Evolutionary conservation across 2,113 vertebrate genomes (phyloP).

Genomic region (Loxodonta africana): DNA sequence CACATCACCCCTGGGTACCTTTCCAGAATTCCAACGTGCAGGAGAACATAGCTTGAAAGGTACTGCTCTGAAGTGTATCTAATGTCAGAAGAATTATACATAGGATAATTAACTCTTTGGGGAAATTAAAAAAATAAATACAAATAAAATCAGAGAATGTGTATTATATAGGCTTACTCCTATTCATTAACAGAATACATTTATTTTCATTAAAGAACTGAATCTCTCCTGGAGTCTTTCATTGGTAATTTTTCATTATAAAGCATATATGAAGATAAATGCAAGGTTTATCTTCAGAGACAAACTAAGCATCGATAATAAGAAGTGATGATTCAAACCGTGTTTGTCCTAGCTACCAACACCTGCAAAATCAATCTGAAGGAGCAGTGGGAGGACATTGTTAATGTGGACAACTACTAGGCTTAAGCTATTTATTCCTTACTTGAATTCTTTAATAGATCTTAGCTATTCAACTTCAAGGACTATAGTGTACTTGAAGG

Average conservation of each 20-base stretch:
- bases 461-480: constrained; percentile 63
- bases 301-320: constrained; percentile 65
- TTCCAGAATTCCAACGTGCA: not conserved
- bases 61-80: constrained; percentile 73
- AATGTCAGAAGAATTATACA: constrained; percentile 81
- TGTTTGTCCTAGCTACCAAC: constrained; percentile 62
- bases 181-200: constrained; percentile 81
- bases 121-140: constrained; percentile 82
- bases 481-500: not conserved
- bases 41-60: constrained; percentile 37
- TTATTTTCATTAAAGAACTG: constrained; percentile 85
- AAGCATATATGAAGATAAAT: constrained; percentile 69
- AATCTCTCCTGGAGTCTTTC: constrained; percentile 58
- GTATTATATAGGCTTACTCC: constrained; percentile 83
- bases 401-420: constrained; percentile 46
- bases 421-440: constrained; percentile 46
- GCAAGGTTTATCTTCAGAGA: constrained; percentile 70
- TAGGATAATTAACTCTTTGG: constrained; percentile 86
- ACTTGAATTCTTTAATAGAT: constrained; percentile 62
- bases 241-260: constrained; percentile 65
- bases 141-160: constrained; percentile 85
- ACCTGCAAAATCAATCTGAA: constrained; percentile 67
- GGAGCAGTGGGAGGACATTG: not conserved
- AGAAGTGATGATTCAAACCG: constrained; percentile 45
- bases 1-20: not conserved